Evolutionary conservation across 2,113 vertebrate genomes (phyloP).

Genomic region (Psittacara wagleri): DNA sequence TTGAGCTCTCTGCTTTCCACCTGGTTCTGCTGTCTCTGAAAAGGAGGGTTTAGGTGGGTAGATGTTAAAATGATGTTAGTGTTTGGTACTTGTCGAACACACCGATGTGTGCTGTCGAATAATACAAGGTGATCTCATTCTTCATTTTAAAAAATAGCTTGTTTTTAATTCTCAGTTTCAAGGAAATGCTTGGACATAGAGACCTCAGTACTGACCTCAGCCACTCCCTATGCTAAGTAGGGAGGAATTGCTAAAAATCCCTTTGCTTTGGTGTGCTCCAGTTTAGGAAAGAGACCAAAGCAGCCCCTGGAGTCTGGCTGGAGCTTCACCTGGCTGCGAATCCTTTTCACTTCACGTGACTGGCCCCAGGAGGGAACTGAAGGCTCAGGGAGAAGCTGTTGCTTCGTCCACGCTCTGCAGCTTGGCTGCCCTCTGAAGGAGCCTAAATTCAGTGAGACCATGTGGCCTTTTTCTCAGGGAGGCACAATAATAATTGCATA

Average conservation of each 20-base stretch:
- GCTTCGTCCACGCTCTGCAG: background rate
- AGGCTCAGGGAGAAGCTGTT: background rate
- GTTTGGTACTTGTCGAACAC: background rate
- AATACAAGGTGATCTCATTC: background rate
- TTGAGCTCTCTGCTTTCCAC: background rate
- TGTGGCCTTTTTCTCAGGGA: background rate
- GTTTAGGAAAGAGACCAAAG: background rate
- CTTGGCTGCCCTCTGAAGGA: background rate
- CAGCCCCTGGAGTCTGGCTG: background rate
- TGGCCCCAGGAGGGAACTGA: background rate
- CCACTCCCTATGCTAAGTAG: background rate
- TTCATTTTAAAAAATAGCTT: background rate
- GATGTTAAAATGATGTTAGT: background rate
- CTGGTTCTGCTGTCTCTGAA: background rate
- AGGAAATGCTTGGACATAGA: background rate
- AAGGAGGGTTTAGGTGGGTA: background rate
- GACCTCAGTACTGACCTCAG: background rate
- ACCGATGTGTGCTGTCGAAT: background rate
- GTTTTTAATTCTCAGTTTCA: background rate
- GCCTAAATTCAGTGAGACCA: background rate
- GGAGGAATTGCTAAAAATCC: background rate
- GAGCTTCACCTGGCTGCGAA: background rate
- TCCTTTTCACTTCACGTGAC: background rate
- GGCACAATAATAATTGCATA: background rate
- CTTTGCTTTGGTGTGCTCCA: background rate